Conservation (phyloP, 1,140 invertebrate species). For the Galendromus occidentalis region DNA sequence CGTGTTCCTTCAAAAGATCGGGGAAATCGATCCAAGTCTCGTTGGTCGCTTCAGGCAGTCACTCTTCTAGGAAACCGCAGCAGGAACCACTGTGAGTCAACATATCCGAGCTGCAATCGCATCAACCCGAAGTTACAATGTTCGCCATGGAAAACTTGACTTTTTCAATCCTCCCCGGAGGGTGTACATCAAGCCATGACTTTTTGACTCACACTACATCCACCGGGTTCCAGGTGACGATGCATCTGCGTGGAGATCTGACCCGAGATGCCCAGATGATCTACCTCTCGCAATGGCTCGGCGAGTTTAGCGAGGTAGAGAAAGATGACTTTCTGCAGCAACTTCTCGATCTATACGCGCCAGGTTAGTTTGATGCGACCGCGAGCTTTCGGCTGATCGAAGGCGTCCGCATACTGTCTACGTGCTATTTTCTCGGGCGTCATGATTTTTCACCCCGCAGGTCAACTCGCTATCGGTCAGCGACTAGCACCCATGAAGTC, state of each 20-base stretch:
- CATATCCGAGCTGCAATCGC: too few relatives aligned
- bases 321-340: slow-evolving; percentile 7
- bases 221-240: not conserved
- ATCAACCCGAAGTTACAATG: too few relatives aligned
- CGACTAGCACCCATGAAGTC: slow-evolving; percentile 40
- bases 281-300: not conserved
- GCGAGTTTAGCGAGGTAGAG: not conserved
- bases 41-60: too few relatives aligned
- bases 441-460: not conserved
- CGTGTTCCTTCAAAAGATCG: not conserved
- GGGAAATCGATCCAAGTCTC: not conserved
- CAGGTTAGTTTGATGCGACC: not conserved
- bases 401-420: too few relatives aligned
- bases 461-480: not conserved
- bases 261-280: not conserved
- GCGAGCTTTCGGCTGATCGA: too few relatives aligned
- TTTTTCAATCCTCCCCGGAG: too few relatives aligned
- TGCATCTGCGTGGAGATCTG: not conserved
- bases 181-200: too few relatives aligned
- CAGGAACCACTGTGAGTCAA: too few relatives aligned
- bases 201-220: not conserved
- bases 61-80: too few relatives aligned
- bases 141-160: too few relatives aligned
- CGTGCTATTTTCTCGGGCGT: not conserved
- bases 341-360: slow-evolving; percentile 1